Percentiles rank a stretch among this genome's conserved stretches.
These are phyloP conservation scores for Oithona nana DNA, from an alignment of 2,888 invertebrate species.

Conservation along the genomic window DNA sequence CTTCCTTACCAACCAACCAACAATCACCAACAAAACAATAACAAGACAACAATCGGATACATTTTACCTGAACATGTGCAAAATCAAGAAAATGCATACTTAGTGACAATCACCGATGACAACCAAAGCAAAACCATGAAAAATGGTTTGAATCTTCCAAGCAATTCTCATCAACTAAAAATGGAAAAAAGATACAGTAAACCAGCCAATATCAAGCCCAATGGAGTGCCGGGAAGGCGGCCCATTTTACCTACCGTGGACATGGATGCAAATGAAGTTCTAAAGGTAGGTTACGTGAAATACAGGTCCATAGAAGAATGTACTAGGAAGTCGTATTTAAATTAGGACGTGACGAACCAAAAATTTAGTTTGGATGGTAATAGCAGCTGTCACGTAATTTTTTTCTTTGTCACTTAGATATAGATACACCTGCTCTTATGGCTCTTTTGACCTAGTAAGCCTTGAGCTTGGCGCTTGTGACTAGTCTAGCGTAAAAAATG, in stretches of 20 bases:
- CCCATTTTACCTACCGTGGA: slow-evolving; percentile 8
- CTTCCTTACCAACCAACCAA: not conserved
- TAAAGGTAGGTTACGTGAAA: slow-evolving; percentile 4
- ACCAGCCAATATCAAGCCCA: not conserved
- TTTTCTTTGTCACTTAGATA: too few relatives aligned
- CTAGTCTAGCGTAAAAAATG: too few relatives aligned
- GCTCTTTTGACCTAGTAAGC: too few relatives aligned
- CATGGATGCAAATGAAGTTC: slow-evolving; percentile 12
- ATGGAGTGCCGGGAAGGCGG: not conserved
- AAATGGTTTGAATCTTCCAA: not conserved
- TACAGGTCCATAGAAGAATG: too few relatives aligned
- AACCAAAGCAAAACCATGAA: not conserved
- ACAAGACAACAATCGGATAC: not conserved
- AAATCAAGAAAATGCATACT: not conserved
- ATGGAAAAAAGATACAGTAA: not conserved
- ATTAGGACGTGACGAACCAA: too few relatives aligned
- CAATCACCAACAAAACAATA: not conserved
- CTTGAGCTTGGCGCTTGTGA: too few relatives aligned
- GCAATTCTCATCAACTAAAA: not conserved
- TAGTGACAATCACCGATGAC: not conserved
- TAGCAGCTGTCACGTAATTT: too few relatives aligned
- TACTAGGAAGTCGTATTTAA: too few relatives aligned
- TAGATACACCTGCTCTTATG: too few relatives aligned
- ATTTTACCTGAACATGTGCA: not conserved
- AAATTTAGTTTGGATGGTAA: too few relatives aligned